These are phyloP conservation scores for Chrysaora quinquecirrha DNA, from an alignment of 30 jellyfish, hydroid and myxozoan genomes.

Conservation along the genomic window DNA sequence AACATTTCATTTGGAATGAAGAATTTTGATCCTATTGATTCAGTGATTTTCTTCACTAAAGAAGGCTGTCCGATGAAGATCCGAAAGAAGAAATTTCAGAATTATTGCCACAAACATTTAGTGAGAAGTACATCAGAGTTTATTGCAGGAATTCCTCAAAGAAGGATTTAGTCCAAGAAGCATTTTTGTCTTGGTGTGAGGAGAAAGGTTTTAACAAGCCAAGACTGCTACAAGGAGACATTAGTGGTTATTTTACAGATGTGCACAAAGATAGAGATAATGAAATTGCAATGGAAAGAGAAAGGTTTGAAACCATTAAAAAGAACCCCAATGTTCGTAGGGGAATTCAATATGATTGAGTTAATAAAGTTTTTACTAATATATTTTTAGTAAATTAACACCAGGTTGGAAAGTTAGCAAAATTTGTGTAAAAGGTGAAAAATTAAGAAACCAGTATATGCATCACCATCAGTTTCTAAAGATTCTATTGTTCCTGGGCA, in stretches of 20 bases:
- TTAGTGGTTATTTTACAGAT: slow-evolving; percentile 66
- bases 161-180: slow-evolving; percentile 13
- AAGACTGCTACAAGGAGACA: slow-evolving; percentile 56
- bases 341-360: not conserved
- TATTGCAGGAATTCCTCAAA: slow-evolving; percentile 51
- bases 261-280: slow-evolving; percentile 21
- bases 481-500: too few relatives aligned
- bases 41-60: slow-evolving; percentile 50
- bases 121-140: slow-evolving; percentile 72
- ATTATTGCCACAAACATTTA: slow-evolving; percentile 57
- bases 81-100: slow-evolving; percentile 63
- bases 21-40: slow-evolving; percentile 47
- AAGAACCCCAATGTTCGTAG: not conserved
- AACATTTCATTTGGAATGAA: slow-evolving; percentile 66
- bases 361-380: too few relatives aligned
- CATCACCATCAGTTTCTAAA: too few relatives aligned
- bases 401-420: too few relatives aligned
- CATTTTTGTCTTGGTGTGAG: slow-evolving; percentile 62
- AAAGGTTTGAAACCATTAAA: not conserved
- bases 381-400: too few relatives aligned
- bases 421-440: too few relatives aligned
- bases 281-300: not conserved
- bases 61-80: slow-evolving; percentile 49
- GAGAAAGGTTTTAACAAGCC: slow-evolving; percentile 58
- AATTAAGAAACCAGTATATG: too few relatives aligned